Evolutionary conservation across 2,888 invertebrate genomes (phyloP).

Genomic region (Oscheius sp.): DNA sequence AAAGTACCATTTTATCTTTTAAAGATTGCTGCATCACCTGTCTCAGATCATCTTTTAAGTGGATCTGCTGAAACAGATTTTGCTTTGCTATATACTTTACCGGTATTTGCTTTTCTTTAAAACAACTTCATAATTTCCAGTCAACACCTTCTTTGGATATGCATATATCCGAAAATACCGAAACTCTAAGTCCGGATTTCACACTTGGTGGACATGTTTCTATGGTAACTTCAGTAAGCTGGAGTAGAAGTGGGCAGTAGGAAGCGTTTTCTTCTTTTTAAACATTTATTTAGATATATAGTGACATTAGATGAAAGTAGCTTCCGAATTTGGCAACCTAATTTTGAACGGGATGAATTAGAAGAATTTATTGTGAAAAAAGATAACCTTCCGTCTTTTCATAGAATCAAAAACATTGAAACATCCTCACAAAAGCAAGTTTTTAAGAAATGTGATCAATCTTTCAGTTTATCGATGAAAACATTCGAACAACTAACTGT

Average conservation of each 20-base stretch:
- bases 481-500: neutral
- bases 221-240: neutral
- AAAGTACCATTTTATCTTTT: neutral
- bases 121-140: neutral
- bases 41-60: conserved; percentile 9
- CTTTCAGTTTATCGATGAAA: neutral
- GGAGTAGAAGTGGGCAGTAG: conserved; percentile 10
- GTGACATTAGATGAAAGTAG: conserved; percentile 15
- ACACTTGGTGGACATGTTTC: conserved; percentile 9
- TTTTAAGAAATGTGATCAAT: neutral
- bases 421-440: neutral
- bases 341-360: neutral
- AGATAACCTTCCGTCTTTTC: conserved; percentile 3
- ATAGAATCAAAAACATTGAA: neutral
- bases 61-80: neutral
- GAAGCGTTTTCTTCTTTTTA: neutral
- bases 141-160: neutral
- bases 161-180: neutral
- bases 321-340: conserved; percentile 17
- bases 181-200: neutral
- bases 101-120: neutral
- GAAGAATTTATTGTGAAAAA: conserved; percentile 5
- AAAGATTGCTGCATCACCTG: conserved; percentile 14
- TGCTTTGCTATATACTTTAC: neutral
- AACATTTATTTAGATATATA: neutral